Conservation (phyloP, 2,888 invertebrate genomes). For the Apocheima hispidaria region DNA sequence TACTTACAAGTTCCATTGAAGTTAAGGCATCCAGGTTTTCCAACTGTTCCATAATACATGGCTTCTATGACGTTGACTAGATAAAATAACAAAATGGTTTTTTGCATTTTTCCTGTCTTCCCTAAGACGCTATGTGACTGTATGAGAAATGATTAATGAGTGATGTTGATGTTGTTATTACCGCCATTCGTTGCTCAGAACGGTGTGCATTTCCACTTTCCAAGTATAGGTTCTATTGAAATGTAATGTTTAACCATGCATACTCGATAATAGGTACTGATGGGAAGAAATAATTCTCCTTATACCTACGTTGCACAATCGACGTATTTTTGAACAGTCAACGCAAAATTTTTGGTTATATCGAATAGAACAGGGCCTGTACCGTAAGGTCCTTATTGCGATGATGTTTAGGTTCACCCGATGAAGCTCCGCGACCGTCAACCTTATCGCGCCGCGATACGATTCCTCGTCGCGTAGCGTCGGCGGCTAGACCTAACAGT, state of each 20-base stretch:
- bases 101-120: conserved; percentile 44
- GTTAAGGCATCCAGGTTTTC: conserved; percentile 61
- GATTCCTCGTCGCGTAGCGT: no score
- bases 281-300: no score
- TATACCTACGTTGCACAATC: no score
- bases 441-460: no score
- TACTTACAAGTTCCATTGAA: conserved; percentile 76
- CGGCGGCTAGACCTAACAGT: no score
- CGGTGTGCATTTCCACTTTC: conserved; percentile 6
- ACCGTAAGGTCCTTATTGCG: no score
- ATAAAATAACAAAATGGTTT: conserved; percentile 49
- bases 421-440: no score
- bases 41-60: conserved; percentile 64
- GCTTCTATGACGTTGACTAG: conserved; percentile 51
- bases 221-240: background rate
- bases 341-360: no score
- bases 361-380: no score
- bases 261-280: no score
- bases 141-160: conserved; percentile 7
- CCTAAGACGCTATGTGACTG: conserved; percentile 8
- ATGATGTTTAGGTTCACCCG: no score
- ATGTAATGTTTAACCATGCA: background rate
- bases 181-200: conserved; percentile 1
- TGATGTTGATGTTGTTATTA: background rate
- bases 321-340: no score